These are phyloP conservation scores for Galbula dea DNA, from an alignment of 2,113 vertebrate species.

Conservation along the genomic window DNA sequence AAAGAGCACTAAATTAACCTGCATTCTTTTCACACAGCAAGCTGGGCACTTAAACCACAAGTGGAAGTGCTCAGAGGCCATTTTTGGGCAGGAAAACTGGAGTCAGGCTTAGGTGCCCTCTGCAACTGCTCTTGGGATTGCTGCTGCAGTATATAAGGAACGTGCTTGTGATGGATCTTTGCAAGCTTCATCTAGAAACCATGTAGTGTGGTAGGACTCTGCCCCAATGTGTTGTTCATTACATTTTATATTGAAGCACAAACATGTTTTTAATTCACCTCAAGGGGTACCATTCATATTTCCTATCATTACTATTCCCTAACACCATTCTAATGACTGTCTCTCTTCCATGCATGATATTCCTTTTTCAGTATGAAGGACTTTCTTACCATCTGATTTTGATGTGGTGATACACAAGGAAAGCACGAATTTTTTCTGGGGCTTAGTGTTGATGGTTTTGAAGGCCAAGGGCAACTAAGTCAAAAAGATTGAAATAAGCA, in stretches of 20 bases:
- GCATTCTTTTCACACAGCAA: no score
- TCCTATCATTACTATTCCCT: not conserved
- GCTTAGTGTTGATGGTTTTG: not conserved
- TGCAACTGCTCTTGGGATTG: fast-evolving
- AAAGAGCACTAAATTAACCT: no score
- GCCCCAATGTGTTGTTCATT: not conserved
- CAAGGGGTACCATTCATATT: fast-evolving
- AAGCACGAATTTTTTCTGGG: not conserved
- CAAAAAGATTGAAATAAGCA: not conserved
- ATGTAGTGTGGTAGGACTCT: fast-evolving
- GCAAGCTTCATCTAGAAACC: not conserved
- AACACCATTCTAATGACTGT: not conserved
- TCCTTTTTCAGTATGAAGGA: not conserved
- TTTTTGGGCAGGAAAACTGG: not conserved
- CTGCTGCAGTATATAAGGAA: not conserved
- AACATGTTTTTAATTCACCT: not conserved
- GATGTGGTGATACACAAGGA: not conserved
- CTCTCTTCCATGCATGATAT: not conserved
- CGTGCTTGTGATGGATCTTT: not conserved
- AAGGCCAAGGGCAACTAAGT: not conserved
- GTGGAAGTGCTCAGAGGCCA: not conserved
- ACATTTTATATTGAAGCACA: not conserved
- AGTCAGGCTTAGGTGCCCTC: not conserved
- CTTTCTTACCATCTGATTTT: not conserved
- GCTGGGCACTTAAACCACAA: no score